Evolutionary conservation across 2,888 invertebrate genomes (phyloP).

Genomic region (Clivina fossor): DNA sequence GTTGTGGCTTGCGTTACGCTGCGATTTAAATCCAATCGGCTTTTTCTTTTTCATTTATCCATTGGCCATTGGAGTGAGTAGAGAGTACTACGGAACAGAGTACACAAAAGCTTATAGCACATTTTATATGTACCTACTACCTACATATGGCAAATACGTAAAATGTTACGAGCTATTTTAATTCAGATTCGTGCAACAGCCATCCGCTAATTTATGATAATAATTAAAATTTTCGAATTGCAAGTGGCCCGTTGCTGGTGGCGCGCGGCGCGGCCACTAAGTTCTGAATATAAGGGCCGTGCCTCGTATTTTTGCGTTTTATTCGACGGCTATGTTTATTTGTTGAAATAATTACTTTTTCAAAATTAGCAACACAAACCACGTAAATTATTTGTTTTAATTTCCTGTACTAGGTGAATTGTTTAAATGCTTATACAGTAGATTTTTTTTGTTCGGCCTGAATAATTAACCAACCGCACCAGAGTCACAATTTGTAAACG

Average conservation of each 20-base stretch:
- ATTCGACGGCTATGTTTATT: conserved; percentile 19
- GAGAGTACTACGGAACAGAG: too few relatives aligned
- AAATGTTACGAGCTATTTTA: conserved; percentile 25
- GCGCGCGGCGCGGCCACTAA: neutral
- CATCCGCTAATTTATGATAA: conserved; percentile 18
- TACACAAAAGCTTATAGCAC: neutral
- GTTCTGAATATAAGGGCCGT: conserved; percentile 14
- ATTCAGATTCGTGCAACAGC: conserved; percentile 21
- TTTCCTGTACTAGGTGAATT: conserved; percentile 47
- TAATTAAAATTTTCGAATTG: conserved; percentile 20
- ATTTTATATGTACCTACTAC: too few relatives aligned
- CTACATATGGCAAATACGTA: conserved; percentile 19
- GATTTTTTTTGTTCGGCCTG: conserved; percentile 32
- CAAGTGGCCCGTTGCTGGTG: neutral
- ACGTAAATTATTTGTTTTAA: conserved; percentile 51
- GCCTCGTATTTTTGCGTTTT: conserved; percentile 3
- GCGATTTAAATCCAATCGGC: conserved; percentile 14
- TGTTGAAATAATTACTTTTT: conserved; percentile 34
- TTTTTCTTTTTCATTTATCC: conserved; percentile 24
- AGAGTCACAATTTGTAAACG: conserved; percentile 32
- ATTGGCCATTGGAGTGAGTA: too few relatives aligned
- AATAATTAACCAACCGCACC: conserved; percentile 33
- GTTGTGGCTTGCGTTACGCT: too few relatives aligned
- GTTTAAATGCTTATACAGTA: conserved; percentile 34
- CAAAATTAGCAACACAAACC: conserved; percentile 41